Evolutionary conservation across 2,797 vertebrate species (phyloP).

Genomic region (Sparidentex hasta): DNA sequence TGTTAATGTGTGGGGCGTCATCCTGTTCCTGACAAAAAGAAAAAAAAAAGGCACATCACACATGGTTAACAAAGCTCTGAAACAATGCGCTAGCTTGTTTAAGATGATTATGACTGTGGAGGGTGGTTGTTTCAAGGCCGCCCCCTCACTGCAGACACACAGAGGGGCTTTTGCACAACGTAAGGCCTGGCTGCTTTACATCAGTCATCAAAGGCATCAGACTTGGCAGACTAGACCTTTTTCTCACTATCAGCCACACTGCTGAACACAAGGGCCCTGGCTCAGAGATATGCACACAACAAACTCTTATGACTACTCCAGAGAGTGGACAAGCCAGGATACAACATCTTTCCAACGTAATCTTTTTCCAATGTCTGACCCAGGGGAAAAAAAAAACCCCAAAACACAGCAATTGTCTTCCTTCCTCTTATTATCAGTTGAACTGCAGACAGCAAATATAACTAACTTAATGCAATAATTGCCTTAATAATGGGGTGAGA

Average conservation of each 20-base stretch:
- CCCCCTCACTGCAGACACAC: slow-evolving; percentile 74
- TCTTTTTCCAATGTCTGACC: background rate
- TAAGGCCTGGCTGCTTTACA: slow-evolving; percentile 69
- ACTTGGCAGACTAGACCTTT: slow-evolving; percentile 65
- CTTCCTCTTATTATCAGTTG: background rate
- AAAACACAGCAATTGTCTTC: background rate
- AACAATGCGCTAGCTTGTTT: slow-evolving; percentile 80
- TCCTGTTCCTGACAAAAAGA: slow-evolving; percentile 70
- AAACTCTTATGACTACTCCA: slow-evolving; percentile 19
- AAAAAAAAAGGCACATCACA: slow-evolving; percentile 60
- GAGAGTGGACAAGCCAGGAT: slow-evolving; percentile 33
- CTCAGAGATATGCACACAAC: slow-evolving; percentile 33
- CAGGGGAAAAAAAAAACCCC: background rate
- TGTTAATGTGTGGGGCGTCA: slow-evolving; percentile 64
- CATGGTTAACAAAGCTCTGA: slow-evolving; percentile 61
- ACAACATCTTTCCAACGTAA: slow-evolving; percentile 20
- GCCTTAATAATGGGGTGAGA: background rate
- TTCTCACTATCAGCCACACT: slow-evolving; percentile 65
- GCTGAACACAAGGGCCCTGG: slow-evolving; percentile 59
- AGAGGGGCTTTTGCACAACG: slow-evolving; percentile 63
- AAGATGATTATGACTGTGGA: slow-evolving; percentile 69
- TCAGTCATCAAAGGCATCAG: slow-evolving; percentile 79
- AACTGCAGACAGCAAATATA: background rate
- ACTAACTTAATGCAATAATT: background rate
- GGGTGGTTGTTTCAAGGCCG: slow-evolving; percentile 78